Evolutionary conservation across 2,888 invertebrate genomes (phyloP), one percentile per base, ranked within the genome.

Genomic region (Cotesia congregata): DNA sequence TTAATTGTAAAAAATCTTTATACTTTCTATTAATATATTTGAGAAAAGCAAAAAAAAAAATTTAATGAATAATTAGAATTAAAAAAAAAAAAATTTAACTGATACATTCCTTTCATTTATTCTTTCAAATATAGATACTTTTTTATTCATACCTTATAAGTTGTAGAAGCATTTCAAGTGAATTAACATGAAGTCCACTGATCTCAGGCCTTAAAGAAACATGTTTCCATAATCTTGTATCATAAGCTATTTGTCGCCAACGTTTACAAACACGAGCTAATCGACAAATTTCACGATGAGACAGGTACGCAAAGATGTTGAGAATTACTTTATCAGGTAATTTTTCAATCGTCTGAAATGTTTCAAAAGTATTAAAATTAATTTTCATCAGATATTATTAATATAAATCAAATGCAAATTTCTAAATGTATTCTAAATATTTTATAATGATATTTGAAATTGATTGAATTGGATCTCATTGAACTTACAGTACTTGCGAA

Each of bases 131-230:
- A 60, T 61, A n/a, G n/a, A 40, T 40, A 41, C 12, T 60, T 7
- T 64, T 20, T 39, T n/a, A 71, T n/a, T 70, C 83, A 81, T 83
- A 92, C 90, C 93, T 95, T 85, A 99, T 96, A 75, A 99, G 91
- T 1, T 95, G 95, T 80, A 98, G 89, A 12, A 99, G 92, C 20
- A 95, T 94, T 87, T 99, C 98, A 83, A 97, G 90, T 0, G 96
- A 97, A 41, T 95, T 93, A 75, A 98, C 97, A 89, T 97, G 96
- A 64, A 98, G 91, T 39, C 99, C 99, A 17, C 98, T 98, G 84
- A 98, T 95, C 90, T 98, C 99, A 6, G 99, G 98, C 60, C 99
- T 93, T 67, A 99, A 91, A 1, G 98, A 99, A 50, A 99, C 98
- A 87, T 96, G 94, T 83, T 95, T 95, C 99, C 99, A 99, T 0